Base-by-base conservation (phyloP, 2,113 vertebrate species). In the Zosterops pallidus region DNA sequence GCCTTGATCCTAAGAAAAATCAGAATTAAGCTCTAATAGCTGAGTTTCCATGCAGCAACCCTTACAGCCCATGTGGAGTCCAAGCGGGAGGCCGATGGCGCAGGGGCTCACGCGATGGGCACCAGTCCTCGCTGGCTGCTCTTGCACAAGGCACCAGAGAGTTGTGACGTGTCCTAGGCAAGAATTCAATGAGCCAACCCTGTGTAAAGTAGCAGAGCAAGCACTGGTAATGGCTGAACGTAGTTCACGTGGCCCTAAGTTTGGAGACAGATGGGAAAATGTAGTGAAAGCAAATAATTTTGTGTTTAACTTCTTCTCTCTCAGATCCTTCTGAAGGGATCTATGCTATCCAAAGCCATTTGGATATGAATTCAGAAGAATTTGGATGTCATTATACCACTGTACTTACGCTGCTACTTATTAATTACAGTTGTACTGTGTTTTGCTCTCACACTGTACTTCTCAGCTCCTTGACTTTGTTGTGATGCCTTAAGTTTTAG, bases 1-100 rank as follows among this genome's bases (percentile, higher is more conserved):
- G 23, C 33, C 55, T 87, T 0, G 0, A 24, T 39, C 37, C 46
- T 39, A n/a, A 37, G n/a, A 46, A 53, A 21, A 22, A 47, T 41
- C 41, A 19, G 3, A 17, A 25, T 44, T 49, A 10, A 21, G 2
- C 18, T 59, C 55, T 47, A 56, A 23, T 8, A 49, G 28, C 53
- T 19, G 50, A 53, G 29, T 81, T 84, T 71, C 53, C 0, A 0
- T 33, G 23, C 29, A 37, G 14, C 1, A 1, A 1, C n/a, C 11
- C 5, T 65, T 57, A 1, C 7, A 53, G 47, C 12, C 35, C 25
- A 5, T 29, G 42, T 18, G 0, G 14, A 41, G 49, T 18, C 41
- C 3, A 3, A 19, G 35, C 2, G 1, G 55, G 76, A 39, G 13
- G 56, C 29, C 35, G 29, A 20, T 67, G 0, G 5, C 0, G 0